Evolutionary conservation across 2,113 vertebrate species (phyloP).

Genomic region (Gavialis gangeticus): DNA sequence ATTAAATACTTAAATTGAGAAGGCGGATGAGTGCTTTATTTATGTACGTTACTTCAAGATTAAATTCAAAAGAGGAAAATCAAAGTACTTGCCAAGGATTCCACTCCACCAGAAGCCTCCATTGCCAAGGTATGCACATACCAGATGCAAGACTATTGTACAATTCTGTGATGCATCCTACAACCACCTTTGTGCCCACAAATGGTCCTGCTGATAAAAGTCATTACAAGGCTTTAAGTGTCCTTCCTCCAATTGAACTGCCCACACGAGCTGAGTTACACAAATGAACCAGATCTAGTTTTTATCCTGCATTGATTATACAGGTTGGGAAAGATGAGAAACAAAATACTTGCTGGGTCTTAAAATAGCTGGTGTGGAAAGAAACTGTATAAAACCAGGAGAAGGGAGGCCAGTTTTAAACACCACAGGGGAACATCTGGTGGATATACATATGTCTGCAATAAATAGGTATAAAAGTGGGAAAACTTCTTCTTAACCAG

Average conservation of each 20-base stretch:
- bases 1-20: background rate
- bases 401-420: fast-evolving
- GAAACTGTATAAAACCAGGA: background rate
- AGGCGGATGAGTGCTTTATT: background rate
- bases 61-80: background rate
- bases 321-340: background rate
- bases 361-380: background rate
- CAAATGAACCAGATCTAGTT: background rate
- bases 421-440: background rate
- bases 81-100: background rate
- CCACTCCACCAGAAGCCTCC: background rate
- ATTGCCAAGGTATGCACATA: background rate
- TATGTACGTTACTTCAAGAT: background rate
- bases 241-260: background rate
- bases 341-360: background rate
- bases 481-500: background rate
- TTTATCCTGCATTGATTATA: background rate
- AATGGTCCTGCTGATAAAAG: background rate
- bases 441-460: background rate
- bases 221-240: background rate
- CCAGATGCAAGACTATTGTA: background rate
- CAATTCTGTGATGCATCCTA: background rate
- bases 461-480: background rate
- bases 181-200: background rate
- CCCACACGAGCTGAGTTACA: background rate